Base-by-base conservation (phyloP, 2,797 vertebrate species). In the Lemur catta region DNA sequence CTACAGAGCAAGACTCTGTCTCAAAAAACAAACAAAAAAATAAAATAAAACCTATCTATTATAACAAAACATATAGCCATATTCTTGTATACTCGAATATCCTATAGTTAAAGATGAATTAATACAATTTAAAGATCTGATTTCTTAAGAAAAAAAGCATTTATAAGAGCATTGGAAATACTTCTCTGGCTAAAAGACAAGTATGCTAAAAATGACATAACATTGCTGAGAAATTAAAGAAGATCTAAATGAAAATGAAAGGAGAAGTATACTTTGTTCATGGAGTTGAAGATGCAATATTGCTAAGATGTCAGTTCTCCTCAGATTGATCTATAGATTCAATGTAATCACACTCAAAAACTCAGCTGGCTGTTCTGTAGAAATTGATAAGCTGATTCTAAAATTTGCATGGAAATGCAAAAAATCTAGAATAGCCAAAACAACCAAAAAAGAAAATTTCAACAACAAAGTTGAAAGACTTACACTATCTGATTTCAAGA, bases 141-240 rank as follows among this genome's bases (percentile, higher is more conserved):
- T 96, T 98, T 97, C 75, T 97, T 46, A 92, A 95, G 82, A 94
- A 96, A 69, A 63, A 97, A 97, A 90, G 1, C 95, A 97, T 98
- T 94, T 98, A 61, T 41, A 61, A 84, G 35, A 69, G 22, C 15
- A 63, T 75, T 17, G 76, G 85, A 72, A 91, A 87, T 59, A 38
- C 26, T 89, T 93, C 82, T 86, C 65, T 92, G 4, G 87, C 52
- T 78, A 79, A 93, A 94, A 92, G 33, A 85, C 17, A 48, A 85
- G 26, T 93, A 71, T 35, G 52, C 18, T 92, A 90, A 82, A 89
- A 92, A 46, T 41, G 52, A n/a, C 22, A n/a, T 84, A 38, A 87
- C 10, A 69, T 75, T 87, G 12, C 35, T 92, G 33, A 92, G 63
- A 92, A 80, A 57, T 76, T 28, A 74, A 89, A 91, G 59, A 38